These are phyloP conservation scores for Phalacrocorax pelagicus DNA, from an alignment of 2,113 vertebrate genomes.

Conservation along the genomic window DNA sequence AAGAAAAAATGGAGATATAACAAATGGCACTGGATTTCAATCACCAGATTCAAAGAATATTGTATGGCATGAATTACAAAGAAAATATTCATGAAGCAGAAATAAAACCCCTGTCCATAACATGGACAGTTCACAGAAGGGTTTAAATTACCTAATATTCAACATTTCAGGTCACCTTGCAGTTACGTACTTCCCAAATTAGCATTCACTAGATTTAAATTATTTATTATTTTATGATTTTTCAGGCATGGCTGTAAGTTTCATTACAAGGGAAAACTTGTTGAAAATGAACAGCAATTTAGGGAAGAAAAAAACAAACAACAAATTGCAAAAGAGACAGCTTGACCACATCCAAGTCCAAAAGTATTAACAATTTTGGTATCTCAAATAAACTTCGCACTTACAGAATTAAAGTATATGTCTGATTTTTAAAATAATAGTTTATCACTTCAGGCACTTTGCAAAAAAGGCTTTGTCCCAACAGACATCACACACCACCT, in stretches of 20 bases:
- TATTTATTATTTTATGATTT: neutral
- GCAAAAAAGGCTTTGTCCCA: neutral
- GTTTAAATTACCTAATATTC: neutral
- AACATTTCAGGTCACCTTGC: neutral
- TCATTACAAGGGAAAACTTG: neutral
- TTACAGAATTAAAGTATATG: neutral
- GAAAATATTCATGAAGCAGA: neutral
- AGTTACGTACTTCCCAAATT: neutral
- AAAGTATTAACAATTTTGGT: neutral
- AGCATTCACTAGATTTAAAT: neutral
- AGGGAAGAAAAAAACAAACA: neutral
- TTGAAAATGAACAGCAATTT: neutral
- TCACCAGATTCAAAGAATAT: neutral
- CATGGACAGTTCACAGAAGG: neutral
- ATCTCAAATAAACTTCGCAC: neutral
- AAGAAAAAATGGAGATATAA: neutral
- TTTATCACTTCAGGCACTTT: neutral
- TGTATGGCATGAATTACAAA: neutral
- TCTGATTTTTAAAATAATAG: neutral
- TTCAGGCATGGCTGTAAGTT: neutral
- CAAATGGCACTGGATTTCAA: neutral
- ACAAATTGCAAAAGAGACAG: neutral
- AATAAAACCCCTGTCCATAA: neutral
- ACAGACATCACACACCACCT: accelerated
- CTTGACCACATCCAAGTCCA: neutral